phyloP scores from a whole-genome alignment of 2,113 vertebrate genomes.

The Anthoscopus minutus region DNA sequence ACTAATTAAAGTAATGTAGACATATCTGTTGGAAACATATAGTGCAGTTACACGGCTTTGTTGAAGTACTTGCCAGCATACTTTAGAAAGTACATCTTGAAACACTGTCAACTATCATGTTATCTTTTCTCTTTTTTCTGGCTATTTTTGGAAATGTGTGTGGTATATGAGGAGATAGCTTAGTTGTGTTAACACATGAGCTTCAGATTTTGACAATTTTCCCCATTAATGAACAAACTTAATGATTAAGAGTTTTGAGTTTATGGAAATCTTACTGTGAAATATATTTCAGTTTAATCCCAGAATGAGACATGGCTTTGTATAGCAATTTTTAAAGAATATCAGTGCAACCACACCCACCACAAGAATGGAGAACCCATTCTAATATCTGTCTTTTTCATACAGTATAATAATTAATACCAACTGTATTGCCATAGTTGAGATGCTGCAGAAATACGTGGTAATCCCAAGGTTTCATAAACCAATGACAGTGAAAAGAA shows the following conservation, averaged over 20 bases:
- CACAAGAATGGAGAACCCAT: not conserved
- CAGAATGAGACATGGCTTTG: not conserved
- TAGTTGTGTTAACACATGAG: not conserved
- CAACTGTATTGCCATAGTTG: not conserved
- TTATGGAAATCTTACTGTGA: not conserved
- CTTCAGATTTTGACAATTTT: not conserved
- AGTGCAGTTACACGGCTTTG: not conserved
- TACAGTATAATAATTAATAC: not conserved
- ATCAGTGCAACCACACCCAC: not conserved
- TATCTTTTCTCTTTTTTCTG: conserved; percentile 24
- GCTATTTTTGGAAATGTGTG: not conserved
- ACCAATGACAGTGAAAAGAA: not conserved
- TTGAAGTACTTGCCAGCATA: not conserved
- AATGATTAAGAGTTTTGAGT: not conserved
- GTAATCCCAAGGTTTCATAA: not conserved
- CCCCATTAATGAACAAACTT: not conserved
- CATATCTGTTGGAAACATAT: not conserved
- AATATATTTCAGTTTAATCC: not conserved
- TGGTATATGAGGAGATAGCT: not conserved
- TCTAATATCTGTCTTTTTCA: not conserved
- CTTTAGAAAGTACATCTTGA: conserved; percentile 19
- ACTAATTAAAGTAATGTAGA: not conserved
- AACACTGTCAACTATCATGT: not conserved
- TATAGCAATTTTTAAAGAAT: not conserved
- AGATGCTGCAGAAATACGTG: not conserved